Evolutionary conservation across 2,797 vertebrate species (phyloP), one percentile per base, ranked within the genome.

Genomic region (Crenuchus spilurus): DNA sequence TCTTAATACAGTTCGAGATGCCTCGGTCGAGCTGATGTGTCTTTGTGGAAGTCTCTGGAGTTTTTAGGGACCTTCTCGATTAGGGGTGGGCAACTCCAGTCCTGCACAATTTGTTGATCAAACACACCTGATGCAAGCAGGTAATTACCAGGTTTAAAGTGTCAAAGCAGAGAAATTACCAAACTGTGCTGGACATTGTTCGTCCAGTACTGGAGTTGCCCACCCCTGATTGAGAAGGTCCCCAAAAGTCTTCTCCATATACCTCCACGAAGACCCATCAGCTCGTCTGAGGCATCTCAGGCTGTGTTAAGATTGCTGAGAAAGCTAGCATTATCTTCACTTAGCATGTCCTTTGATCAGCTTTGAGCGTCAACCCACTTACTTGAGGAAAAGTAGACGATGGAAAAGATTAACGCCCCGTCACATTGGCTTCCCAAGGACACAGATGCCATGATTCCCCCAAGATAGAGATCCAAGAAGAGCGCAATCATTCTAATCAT

Each of bases 11-110:
- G 5, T 44, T 22, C 14, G 0, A 6, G 1, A 0, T 65, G 62
- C 11, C 14, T 7, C 9, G 11, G 24, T 49, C 33, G 11, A 16
- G 22, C 20, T 6, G 20, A 24, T 30, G 39, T 14, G 10, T 46
- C 14, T n/a, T 18, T 14, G 31, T 13, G 28, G 22, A 49, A n/a
- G 9, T 37, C 44, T 62, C 3, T n/a, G 22, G 39, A 14, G 51
- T 54, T 24, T 70, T 28, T n/a, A 65, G 33, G 51, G 33, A 44
- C 74, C 58, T 63, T n/a, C n/a, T n/a, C n/a, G n/a, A n/a, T n/a
- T n/a, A n/a, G n/a, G n/a, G n/a, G n/a, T n/a, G n/a, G n/a, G n/a
- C n/a, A n/a, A n/a, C n/a, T n/a, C n/a, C n/a, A n/a, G n/a, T n/a
- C n/a, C n/a, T n/a, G n/a, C n/a, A n/a, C n/a, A n/a, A n/a, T n/a